These are phyloP conservation scores for Neodiprion pinetum DNA, from an alignment of 1,140 invertebrate species.

Conservation along the genomic window DNA sequence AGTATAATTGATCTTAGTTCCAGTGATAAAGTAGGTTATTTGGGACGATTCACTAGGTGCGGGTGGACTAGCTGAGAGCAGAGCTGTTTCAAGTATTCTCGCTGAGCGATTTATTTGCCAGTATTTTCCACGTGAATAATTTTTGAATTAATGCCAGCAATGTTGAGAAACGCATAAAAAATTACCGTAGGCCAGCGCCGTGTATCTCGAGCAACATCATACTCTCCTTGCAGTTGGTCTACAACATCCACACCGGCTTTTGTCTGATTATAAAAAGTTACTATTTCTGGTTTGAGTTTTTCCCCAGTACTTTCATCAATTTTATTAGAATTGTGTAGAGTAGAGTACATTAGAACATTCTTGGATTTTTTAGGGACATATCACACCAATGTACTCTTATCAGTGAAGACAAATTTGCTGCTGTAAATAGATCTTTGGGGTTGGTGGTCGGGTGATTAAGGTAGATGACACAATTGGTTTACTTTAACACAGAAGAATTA, in stretches of 20 bases:
- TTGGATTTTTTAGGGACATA: slow-evolving; percentile 44
- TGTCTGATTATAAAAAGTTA: slow-evolving; percentile 53
- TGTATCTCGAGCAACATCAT: neutral
- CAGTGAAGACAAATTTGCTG: slow-evolving; percentile 41
- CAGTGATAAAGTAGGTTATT: too few species aligned
- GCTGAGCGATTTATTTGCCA: too few species aligned
- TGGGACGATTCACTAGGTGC: too few species aligned
- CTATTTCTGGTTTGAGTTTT: slow-evolving; percentile 52
- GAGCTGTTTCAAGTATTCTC: too few species aligned
- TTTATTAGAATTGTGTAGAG: slow-evolving; percentile 33
- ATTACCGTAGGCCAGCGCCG: neutral
- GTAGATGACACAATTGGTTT: too few species aligned
- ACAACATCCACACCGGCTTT: slow-evolving; percentile 54
- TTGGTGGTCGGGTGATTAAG: too few species aligned
- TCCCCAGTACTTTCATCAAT: neutral
- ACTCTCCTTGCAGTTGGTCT: slow-evolving; percentile 1
- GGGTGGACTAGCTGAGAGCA: too few species aligned
- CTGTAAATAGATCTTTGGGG: slow-evolving; percentile 34
- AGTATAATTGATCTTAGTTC: too few species aligned
- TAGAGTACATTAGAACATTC: slow-evolving; percentile 41
- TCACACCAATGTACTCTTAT: slow-evolving; percentile 35
- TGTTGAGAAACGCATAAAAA: slow-evolving; percentile 10
- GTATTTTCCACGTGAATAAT: too few species aligned
- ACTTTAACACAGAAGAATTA: too few species aligned
- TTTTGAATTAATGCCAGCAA: too few species aligned